phyloP scores from a whole-genome alignment of 2,113 vertebrate genomes.

The Caranx melampygus region DNA sequence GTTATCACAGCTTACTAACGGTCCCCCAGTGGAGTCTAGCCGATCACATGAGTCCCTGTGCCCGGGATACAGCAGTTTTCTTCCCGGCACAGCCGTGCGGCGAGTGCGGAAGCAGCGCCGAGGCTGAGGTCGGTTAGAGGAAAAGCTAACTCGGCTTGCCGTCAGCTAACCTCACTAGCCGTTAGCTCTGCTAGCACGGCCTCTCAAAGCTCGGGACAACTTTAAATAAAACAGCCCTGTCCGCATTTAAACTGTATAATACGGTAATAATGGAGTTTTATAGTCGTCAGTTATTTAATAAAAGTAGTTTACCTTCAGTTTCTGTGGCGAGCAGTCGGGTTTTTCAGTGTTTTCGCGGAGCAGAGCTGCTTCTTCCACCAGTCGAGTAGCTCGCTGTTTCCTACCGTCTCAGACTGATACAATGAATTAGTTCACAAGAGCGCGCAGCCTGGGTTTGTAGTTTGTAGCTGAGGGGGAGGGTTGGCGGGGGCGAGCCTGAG shows the following conservation, averaged over 20 bases:
- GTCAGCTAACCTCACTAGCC: constrained; percentile 56
- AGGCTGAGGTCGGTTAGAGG: constrained; percentile 50
- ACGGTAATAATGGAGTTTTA: fast-evolving
- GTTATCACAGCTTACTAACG: constrained; percentile 12
- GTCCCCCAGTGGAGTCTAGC: fast-evolving
- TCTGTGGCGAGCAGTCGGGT: constrained; percentile 49
- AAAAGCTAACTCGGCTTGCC: constrained; percentile 54
- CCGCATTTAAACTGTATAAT: neutral
- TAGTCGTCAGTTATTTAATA: fast-evolving
- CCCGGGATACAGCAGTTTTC: neutral
- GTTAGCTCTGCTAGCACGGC: constrained; percentile 53
- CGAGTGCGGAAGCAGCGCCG: constrained; percentile 68
- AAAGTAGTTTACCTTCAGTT: constrained; percentile 80
- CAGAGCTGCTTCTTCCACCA: constrained; percentile 51
- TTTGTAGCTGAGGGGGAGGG: constrained; percentile 74
- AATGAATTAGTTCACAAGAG: constrained; percentile 79
- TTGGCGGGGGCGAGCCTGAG: constrained; percentile 71
- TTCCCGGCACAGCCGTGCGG: neutral
- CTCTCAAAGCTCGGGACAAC: constrained; percentile 55
- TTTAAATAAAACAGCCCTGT: constrained; percentile 33
- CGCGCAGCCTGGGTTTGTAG: constrained; percentile 75
- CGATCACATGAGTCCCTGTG: fast-evolving
- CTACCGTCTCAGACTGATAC: constrained; percentile 68
- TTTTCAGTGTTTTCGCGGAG: constrained; percentile 47
- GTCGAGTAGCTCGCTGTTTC: constrained; percentile 43